Evolutionary conservation across 2,888 invertebrate species (phyloP), one percentile per base, ranked within the genome.

Genomic region (Perizoma flavofasciatum): DNA sequence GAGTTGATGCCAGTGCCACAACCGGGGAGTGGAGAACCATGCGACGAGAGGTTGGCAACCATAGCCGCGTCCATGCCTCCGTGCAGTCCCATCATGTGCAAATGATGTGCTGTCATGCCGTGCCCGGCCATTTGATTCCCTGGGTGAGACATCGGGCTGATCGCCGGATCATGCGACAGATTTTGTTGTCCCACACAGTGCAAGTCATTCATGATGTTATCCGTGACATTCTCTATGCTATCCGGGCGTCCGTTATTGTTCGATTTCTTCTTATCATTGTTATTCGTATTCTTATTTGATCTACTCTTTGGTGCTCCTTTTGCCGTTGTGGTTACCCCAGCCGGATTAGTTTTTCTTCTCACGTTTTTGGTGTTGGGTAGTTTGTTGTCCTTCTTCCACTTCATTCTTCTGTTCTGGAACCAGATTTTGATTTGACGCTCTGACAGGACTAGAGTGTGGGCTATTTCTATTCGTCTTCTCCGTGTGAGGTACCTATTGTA

Each of bases 401-500:
- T 95, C 96, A 97, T 97, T 11, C 96, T 89, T 50, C 96, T 92
- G 78, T 97, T 97, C 78, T 97, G 97, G 79, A 97, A 97, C 97
- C 97, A 97, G 56, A 97, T 96, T 89, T 97, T 97, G 55, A 97
- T 96, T 85, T 97, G 97, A 61, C 96, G 89, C 78, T 97, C 97
- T 94, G 98, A 97, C 76, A 99, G 94, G 84, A 97, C 97, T 86
- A 99, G 94, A 74, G 97, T 96, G 90, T 99, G 98, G 47, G 99
- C 98, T 85, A 99, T 98, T 93, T 99, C 99, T 90, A 99, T 98
- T 84, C 99, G 94, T 92, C 98, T 94, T 85, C 98, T 94, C 75
- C 99, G 94, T 63, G 98, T 98, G 86, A 99, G 94, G 93, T 99
- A 99, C 82, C 98, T 95, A 93, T 98, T 99, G 94, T 97, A 98